These are phyloP conservation scores for Eutrigla gurnardus DNA, from an alignment of 2,797 vertebrate genomes.

Conservation along the genomic window DNA sequence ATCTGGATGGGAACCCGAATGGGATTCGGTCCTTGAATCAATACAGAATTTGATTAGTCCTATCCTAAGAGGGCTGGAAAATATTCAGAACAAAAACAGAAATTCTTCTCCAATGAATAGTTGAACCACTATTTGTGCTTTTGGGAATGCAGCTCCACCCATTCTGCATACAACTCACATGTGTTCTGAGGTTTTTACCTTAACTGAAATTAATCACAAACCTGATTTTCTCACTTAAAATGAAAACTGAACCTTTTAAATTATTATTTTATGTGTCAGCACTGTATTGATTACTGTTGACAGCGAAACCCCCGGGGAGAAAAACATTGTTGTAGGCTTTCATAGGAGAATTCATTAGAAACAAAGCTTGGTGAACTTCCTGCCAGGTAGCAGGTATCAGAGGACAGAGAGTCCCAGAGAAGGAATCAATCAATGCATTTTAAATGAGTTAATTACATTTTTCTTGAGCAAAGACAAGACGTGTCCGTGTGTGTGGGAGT, in stretches of 20 bases:
- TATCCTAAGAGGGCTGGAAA: too few relatives aligned
- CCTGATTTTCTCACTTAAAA: conserved; percentile 43
- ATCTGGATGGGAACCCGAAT: too few relatives aligned
- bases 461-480: conserved; percentile 17
- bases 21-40: too few relatives aligned
- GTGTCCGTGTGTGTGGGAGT: conserved; percentile 11
- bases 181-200: neutral
- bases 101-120: too few relatives aligned
- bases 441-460: conserved; percentile 20
- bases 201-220: conserved; percentile 44
- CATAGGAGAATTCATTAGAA: conserved; percentile 30
- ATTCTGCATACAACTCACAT: too few relatives aligned
- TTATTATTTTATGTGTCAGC: conserved; percentile 20
- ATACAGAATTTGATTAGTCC: too few relatives aligned
- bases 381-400: conserved; percentile 11
- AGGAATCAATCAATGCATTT: conserved; percentile 49
- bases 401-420: conserved; percentile 21
- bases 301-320: conserved; percentile 2
- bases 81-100: too few relatives aligned
- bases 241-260: conserved; percentile 40
- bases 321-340: conserved; percentile 16
- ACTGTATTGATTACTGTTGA: conserved; percentile 45
- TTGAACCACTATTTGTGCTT: too few relatives aligned
- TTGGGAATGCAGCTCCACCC: too few relatives aligned
- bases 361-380: conserved; percentile 26